Evolutionary conservation across 2,888 invertebrate species (phyloP).

Genomic region (Campaea margaritaria): DNA sequence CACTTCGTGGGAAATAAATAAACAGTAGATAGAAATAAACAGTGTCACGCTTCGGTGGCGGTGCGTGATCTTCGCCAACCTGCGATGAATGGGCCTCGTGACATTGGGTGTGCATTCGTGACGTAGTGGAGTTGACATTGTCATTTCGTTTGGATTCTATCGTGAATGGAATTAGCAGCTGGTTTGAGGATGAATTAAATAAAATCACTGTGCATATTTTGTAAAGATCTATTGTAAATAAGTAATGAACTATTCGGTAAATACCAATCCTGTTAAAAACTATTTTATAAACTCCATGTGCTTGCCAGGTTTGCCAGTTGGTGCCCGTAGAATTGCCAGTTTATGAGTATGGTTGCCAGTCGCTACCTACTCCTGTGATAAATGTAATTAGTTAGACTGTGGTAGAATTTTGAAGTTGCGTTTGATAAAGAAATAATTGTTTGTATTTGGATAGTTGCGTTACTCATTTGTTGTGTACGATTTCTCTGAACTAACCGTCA

Average conservation of each 20-base stretch:
- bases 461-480: no score
- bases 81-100: slow-evolving; percentile 62
- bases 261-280: no score
- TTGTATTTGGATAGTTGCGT: no score
- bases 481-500: no score
- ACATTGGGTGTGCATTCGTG: slow-evolving; percentile 59
- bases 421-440: no score
- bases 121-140: slow-evolving; percentile 38
- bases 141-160: slow-evolving; percentile 9
- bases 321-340: slow-evolving; percentile 34
- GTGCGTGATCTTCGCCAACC: slow-evolving; percentile 52
- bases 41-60: slow-evolving; percentile 54
- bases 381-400: no score
- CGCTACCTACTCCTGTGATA: slow-evolving; percentile 22
- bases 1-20: slow-evolving; percentile 46
- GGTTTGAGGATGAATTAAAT: background rate
- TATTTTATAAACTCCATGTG: no score
- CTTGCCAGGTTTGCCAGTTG: slow-evolving; percentile 25
- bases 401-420: no score
- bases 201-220: no score
- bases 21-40: slow-evolving; percentile 48
- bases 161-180: slow-evolving; percentile 3
- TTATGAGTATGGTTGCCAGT: slow-evolving; percentile 33
- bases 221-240: no score
- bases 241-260: no score